Evolutionary conservation across 2,797 vertebrate genomes (phyloP), one percentile per base, ranked within the genome.

Genomic region (Lemur catta): DNA sequence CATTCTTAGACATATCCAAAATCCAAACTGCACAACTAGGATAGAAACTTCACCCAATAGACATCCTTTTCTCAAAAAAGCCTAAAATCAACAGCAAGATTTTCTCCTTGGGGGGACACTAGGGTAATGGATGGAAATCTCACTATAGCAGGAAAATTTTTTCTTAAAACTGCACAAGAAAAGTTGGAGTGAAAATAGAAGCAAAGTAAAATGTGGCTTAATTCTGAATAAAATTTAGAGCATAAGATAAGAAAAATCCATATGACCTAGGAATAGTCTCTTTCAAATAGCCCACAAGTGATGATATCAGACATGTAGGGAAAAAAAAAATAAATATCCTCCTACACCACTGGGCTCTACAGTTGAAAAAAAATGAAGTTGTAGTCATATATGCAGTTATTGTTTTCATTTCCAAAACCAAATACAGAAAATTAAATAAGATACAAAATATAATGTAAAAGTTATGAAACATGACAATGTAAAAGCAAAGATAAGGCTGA

Each of bases 201-300:
- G n/a, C 52, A 90, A 82, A 35, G 33, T 65, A 82, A 93, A 85
- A 95, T 46, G 26, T 89, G 57, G 65, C 41, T 91, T 95, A 93
- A 95, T 89, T 87, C n/a, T 84, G 65, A 84, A 84, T 85, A 90
- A 85, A 78, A 63, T 63, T 63, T 24, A 26, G 43, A 81, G 22
- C 52, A 84, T 38, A 86, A 89, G 76, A 71, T 33, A 63, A 93
- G 72, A 95, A 92, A 57, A 95, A 74, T 46, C 57, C 18, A 95
- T 67, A 41, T 80, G 65, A 69, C 41, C 41, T 61, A 52, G 46
- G 84, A 91, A 84, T 24, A 81, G 41, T 79, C 18, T 84, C 80
- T 96, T 96, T 71, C 75, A 71, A 89, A 93, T 0, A 93, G 65
- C 38, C 61, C 38, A 94, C 26, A 7, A 41, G 65, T 63, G 89